A percentile compares a stretch with the other conserved stretches of the same genome.
Conservation (phyloP, 2,888 invertebrate species). For the Drosophila villosipedis region DNA sequence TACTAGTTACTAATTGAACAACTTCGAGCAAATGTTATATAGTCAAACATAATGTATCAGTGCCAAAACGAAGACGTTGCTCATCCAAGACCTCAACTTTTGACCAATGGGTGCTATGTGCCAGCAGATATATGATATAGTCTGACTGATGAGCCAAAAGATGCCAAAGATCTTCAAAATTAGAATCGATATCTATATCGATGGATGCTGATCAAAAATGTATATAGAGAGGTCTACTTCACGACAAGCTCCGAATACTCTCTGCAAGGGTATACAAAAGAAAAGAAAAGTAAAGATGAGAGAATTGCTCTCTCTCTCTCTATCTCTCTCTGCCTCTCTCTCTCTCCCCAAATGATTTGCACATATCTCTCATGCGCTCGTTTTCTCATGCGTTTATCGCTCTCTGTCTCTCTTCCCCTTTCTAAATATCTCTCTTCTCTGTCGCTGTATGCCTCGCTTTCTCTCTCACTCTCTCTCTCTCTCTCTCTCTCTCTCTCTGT, state of each 20-base stretch:
- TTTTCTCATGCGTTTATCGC: constrained; percentile 54
- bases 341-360: constrained; percentile 6
- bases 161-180: background rate
- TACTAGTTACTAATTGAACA: background rate
- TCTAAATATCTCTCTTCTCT: constrained; percentile 17
- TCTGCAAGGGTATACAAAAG: constrained; percentile 16
- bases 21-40: background rate
- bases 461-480: background rate
- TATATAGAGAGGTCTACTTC: background rate
- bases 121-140: background rate
- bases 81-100: background rate
- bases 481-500: background rate
- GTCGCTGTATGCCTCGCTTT: background rate
- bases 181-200: background rate
- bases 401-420: constrained; percentile 22
- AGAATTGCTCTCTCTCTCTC: background rate
- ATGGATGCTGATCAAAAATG: background rate
- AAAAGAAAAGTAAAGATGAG: background rate
- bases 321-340: background rate
- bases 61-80: too few relatives aligned
- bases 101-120: background rate
- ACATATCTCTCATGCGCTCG: constrained; percentile 37
- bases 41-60: background rate
- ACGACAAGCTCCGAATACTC: background rate
- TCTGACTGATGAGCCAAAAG: background rate